These are phyloP conservation scores for Erythrolamprus reginae DNA, from an alignment of 2,113 vertebrate genomes.

Conservation along the genomic window DNA sequence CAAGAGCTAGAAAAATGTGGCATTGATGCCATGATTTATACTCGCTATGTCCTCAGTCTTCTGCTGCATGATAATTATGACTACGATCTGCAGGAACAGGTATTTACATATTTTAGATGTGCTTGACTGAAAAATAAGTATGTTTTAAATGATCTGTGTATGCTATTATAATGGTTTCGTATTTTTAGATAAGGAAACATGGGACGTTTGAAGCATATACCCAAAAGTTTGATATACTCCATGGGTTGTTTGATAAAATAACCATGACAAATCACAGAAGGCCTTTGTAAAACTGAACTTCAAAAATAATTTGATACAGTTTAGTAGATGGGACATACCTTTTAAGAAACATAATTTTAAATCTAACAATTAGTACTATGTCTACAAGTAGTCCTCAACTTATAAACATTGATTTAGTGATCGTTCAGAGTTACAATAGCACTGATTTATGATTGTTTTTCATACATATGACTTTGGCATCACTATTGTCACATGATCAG, in stretches of 20 bases:
- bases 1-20: slow-evolving; percentile 99
- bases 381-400: background rate
- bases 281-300: background rate
- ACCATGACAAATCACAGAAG: background rate
- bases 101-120: slow-evolving; percentile 60
- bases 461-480: background rate
- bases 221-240: background rate
- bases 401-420: background rate
- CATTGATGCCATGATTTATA: slow-evolving; percentile 99
- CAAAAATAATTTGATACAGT: background rate
- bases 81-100: slow-evolving; percentile 99
- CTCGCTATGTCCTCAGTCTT: slow-evolving; percentile 96
- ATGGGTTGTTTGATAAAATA: background rate
- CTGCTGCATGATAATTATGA: slow-evolving; percentile 98
- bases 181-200: background rate
- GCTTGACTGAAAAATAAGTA: slow-evolving; percentile 49
- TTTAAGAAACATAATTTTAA: background rate
- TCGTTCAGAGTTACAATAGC: background rate
- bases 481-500: background rate
- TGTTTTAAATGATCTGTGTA: background rate
- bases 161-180: background rate
- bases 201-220: background rate
- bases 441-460: background rate
- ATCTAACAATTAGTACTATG: background rate
- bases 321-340: background rate